Conservation (phyloP, 2,888 invertebrate species). For the Gandaritis pyraliata region DNA sequence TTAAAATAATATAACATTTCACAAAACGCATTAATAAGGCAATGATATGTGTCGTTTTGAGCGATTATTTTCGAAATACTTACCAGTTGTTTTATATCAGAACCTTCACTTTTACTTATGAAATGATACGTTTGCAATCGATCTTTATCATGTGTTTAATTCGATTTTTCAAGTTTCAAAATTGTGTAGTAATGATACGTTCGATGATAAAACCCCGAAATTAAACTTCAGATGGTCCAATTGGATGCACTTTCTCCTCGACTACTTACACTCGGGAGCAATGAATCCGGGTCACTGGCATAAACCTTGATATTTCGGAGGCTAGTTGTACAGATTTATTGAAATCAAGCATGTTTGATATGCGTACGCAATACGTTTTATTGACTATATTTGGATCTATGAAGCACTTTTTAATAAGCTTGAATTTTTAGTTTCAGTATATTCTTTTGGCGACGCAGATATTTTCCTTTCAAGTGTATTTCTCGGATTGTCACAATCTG, state of each 20-base stretch:
- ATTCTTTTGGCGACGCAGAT: too few species aligned
- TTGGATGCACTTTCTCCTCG: conserved; percentile 9
- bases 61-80: conserved; percentile 36
- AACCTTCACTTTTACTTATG: conserved; percentile 34
- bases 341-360: too few species aligned
- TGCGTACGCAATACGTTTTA: too few species aligned
- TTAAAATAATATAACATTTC: conserved; percentile 32
- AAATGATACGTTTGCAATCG: conserved; percentile 37
- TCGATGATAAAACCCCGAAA: conserved; percentile 7
- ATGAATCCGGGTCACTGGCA: not conserved
- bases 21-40: conserved; percentile 30
- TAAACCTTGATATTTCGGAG: not conserved
- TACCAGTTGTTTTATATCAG: conserved; percentile 30
- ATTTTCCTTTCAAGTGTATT: too few species aligned
- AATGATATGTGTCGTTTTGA: conserved; percentile 35
- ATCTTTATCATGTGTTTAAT: conserved; percentile 24
- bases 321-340: too few species aligned
- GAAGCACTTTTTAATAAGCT: too few species aligned
- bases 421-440: too few species aligned
- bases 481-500: too few species aligned
- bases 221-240: conserved; percentile 6
- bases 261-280: not conserved
- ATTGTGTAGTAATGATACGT: conserved; percentile 22
- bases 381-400: too few species aligned
- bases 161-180: conserved; percentile 21